A percentile compares a stretch with the other conserved stretches of the same genome.
These are phyloP conservation scores for Shargacucullia verbasci DNA, from an alignment of 2,888 invertebrate species.

Conservation along the genomic window DNA sequence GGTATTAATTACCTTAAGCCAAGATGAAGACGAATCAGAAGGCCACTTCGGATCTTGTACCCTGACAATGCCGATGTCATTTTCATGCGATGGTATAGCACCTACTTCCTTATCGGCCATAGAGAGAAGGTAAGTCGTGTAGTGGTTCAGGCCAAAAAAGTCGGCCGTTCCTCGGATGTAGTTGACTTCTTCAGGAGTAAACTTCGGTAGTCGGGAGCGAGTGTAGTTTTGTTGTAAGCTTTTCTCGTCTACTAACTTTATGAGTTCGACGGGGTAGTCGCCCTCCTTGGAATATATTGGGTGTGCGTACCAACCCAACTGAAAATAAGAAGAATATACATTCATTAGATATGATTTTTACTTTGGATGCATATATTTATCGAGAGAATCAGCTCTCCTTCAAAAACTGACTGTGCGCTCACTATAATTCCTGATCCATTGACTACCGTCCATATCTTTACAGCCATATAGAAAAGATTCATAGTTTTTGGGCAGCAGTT, in stretches of 20 bases:
- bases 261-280: slow-evolving; percentile 89
- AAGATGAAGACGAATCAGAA: slow-evolving; percentile 87
- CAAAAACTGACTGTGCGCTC: too few relatives aligned
- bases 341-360: too few relatives aligned
- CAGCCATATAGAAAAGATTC: too few relatives aligned
- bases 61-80: slow-evolving; percentile 90
- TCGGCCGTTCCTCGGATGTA: slow-evolving; percentile 84
- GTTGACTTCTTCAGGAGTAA: slow-evolving; percentile 84
- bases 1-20: slow-evolving; percentile 89
- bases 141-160: slow-evolving; percentile 86
- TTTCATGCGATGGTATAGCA: slow-evolving; percentile 88
- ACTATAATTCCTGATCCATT: too few relatives aligned
- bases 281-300: slow-evolving; percentile 88
- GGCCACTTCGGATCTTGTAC: slow-evolving; percentile 90
- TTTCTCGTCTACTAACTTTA: slow-evolving; percentile 85
- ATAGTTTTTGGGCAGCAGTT: too few relatives aligned
- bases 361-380: neutral
- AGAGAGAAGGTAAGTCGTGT: slow-evolving; percentile 82
- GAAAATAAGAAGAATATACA: slow-evolving; percentile 44
- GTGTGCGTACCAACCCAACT: slow-evolving; percentile 88
- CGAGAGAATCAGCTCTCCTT: too few relatives aligned
- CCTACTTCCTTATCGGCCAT: slow-evolving; percentile 83
- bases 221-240: slow-evolving; percentile 87
- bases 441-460: too few relatives aligned
- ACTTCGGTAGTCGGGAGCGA: slow-evolving; percentile 88